Evolutionary conservation across 2,888 invertebrate species (phyloP), one percentile per base, ranked within the genome.

Genomic region (Oscheius sp.): DNA sequence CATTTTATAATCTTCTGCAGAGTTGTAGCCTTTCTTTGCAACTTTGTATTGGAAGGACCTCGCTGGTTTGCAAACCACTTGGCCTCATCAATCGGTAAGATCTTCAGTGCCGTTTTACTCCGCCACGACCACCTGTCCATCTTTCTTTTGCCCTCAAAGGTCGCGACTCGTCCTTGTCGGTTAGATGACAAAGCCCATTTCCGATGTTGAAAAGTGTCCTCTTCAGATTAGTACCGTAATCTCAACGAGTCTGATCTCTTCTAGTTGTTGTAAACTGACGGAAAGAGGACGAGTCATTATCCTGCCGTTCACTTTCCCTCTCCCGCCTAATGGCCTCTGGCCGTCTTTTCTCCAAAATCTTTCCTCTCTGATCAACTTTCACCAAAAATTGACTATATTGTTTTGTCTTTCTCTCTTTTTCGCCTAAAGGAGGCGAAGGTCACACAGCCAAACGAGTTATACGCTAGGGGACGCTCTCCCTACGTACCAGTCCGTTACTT

Each of bases 381-480:
- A 17, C 55, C n/a, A n/a, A n/a, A n/a, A n/a, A n/a, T 55, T 33
- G 33, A 34, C 20, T 31, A n/a, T 33, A 27, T 23, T 12, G 10
- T 37, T 61, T 20, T 17, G 25, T 27, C 25, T 3, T 17, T 3
- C 5, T 25, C 23, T 45, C 42, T 61, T 10, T 45, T 15, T 42
- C 45, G n/a, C 27, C 61, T 45, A 27, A 37, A 57, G 37, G 37
- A 57, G 57, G 37, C 57, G 57, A 57, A 57, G 57, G 57, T 57
- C 57, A 37, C 37, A 34, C 34, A n/a, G 33, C 20, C 20, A 17
- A 5, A 25, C 20, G 52, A 52, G 27, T 27, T n/a, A 29, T 25
- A 20, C 15, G 25, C 12, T 27, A 23, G 52, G 27, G 52, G 29
- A 52, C 52, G 25, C 27, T 27, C 29, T 52, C 52, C 27, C 29